Evolutionary conservation across 2,888 invertebrate species (phyloP).

Genomic region (Drosophila cognata): DNA sequence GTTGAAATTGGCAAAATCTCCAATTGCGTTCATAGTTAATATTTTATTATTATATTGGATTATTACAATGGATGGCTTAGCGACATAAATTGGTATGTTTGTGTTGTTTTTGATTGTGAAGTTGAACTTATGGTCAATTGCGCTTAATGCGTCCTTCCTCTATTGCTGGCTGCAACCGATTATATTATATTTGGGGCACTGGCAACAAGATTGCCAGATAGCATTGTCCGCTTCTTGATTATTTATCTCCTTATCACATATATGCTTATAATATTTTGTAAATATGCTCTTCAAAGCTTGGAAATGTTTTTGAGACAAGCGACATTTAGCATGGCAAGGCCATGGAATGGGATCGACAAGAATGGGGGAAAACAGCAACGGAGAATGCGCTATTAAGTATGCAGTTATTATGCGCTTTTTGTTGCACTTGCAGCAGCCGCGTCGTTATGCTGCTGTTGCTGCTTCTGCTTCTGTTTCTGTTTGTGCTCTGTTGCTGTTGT

Average conservation of each 20-base stretch:
- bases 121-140: not conserved
- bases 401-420: slow-evolving; percentile 79
- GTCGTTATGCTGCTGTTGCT: slow-evolving; percentile 60
- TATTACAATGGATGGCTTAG: not conserved
- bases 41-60: too few species aligned
- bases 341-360: not conserved
- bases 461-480: not conserved
- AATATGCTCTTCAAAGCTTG: slow-evolving; percentile 11
- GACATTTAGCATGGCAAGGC: slow-evolving; percentile 36
- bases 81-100: not conserved
- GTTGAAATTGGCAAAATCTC: not conserved
- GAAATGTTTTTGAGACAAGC: slow-evolving; percentile 20
- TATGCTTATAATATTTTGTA: not conserved
- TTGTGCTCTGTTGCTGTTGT: slow-evolving; percentile 36
- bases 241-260: not conserved
- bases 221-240: not conserved
- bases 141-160: too few species aligned
- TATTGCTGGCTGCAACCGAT: not conserved
- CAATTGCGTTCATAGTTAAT: not conserved
- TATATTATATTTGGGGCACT: not conserved
- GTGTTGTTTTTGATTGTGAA: not conserved
- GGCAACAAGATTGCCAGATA: not conserved
- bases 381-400: slow-evolving; percentile 67
- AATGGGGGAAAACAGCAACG: slow-evolving; percentile 29
- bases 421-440: slow-evolving; percentile 69